Evolutionary conservation across 1,140 invertebrate species (phyloP).

Genomic region (Lasioglossum baleicum): DNA sequence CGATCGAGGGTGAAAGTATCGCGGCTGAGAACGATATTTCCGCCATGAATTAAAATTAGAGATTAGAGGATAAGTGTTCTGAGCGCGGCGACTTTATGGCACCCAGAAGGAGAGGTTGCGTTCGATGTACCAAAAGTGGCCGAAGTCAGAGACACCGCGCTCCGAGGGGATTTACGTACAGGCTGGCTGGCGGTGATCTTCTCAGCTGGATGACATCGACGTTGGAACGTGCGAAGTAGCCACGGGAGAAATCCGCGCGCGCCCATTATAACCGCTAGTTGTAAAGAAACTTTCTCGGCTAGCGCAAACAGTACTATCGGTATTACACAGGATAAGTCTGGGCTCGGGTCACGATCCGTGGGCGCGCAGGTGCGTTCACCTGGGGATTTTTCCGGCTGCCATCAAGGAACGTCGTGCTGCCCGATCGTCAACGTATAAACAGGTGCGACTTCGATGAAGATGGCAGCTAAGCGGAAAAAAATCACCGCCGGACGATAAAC

Average conservation of each 20-base stretch:
- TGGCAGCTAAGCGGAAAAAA: background rate
- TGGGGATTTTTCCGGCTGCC: background rate
- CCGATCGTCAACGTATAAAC: slow-evolving; percentile 37
- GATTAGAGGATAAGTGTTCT: too few relatives aligned
- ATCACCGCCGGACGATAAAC: slow-evolving; percentile 18
- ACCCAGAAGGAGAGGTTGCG: background rate
- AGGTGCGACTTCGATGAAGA: slow-evolving; percentile 7
- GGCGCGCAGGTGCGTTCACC: slow-evolving; percentile 44
- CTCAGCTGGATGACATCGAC: slow-evolving; percentile 40
- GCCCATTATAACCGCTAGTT: slow-evolving; percentile 55
- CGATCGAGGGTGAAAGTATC: too few relatives aligned
- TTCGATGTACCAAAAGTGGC: background rate
- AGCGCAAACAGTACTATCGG: slow-evolving; percentile 67
- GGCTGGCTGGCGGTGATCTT: slow-evolving; percentile 8
- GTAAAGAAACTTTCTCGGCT: slow-evolving; percentile 65
- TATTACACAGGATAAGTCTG: slow-evolving; percentile 59
- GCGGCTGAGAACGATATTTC: too few relatives aligned
- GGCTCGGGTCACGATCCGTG: slow-evolving; percentile 56
- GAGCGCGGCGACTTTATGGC: background rate
- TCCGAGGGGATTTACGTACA: background rate
- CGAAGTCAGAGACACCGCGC: background rate
- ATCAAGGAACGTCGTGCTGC: background rate
- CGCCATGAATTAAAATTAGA: too few relatives aligned
- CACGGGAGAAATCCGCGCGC: slow-evolving; percentile 63
- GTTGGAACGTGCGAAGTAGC: slow-evolving; percentile 60